Conservation (phyloP, 2,888 invertebrate species). For the Tachina fera region DNA sequence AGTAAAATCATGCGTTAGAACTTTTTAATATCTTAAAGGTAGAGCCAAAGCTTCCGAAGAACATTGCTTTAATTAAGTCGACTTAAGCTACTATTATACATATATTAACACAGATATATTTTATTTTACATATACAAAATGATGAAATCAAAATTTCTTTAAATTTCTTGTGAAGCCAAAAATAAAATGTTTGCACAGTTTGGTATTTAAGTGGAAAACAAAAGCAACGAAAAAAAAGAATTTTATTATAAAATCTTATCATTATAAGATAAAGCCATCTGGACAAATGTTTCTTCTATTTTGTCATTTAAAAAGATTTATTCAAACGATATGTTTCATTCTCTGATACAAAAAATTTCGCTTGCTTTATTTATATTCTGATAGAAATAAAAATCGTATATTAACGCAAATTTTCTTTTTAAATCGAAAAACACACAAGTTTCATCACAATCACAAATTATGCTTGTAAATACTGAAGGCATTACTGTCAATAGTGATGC, state of each 20-base stretch:
- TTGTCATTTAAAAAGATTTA: conserved; percentile 29
- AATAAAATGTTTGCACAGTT: conserved; percentile 47
- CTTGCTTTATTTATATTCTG: conserved; percentile 39
- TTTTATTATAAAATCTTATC: conserved; percentile 11
- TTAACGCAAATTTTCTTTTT: conserved; percentile 34
- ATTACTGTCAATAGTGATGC: conserved; percentile 40
- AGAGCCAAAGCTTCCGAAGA: too few species aligned
- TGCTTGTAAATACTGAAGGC: conserved; percentile 33
- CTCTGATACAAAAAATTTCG: conserved; percentile 29
- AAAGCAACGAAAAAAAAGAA: not conserved
- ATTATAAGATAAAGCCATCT: conserved; percentile 35
- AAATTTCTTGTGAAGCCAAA: conserved; percentile 57
- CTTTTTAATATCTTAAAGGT: too few species aligned
- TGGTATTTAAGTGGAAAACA: not conserved
- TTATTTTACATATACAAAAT: conserved; percentile 36
- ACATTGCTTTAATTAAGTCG: too few species aligned
- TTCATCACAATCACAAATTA: conserved; percentile 41
- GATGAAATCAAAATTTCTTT: conserved; percentile 41
- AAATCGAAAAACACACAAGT: conserved; percentile 24
- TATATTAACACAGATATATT: not conserved
- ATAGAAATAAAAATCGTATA: conserved; percentile 10
- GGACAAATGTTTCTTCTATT: conserved; percentile 36
- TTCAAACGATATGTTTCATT: conserved; percentile 30
- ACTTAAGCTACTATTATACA: too few species aligned
- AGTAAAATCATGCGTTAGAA: too few species aligned